Evolutionary conservation across 1,140 invertebrate genomes (phyloP), one percentile per base, ranked within the genome.

Genomic region (Monomorium pharaonis): DNA sequence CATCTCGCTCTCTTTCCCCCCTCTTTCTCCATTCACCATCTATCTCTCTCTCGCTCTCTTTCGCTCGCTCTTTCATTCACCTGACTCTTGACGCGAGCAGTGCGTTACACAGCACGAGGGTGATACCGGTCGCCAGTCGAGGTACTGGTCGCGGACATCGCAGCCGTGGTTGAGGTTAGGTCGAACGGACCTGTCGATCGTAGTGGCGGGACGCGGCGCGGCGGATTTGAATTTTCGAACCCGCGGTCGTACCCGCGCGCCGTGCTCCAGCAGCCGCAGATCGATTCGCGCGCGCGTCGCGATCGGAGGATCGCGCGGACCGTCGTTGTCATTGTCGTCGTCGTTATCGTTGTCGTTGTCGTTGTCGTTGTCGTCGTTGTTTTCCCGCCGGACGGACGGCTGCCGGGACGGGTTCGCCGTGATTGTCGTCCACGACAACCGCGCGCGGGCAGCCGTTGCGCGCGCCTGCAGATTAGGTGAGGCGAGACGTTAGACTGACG

Each of bases 381-480:
- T 77, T 74, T 85, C 70, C 44, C 24, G 44, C 72, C 42, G 56
- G 75, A 56, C 87, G 44, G 78, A 56, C 87, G 51, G 63, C 84
- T 76, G 91, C 87, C n/a, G n/a, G 85, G 9, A 21, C 86, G 86
- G 80, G 84, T 75, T 81, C 44, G 84, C 12, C 62, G 65, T 47
- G 18, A 5, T 69, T 44, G 63, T 80, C 47, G 58, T 69, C 37
- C 65, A 69, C 72, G 51, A 5, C 37, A 21, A 42, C n/a, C 18
- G 1, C 14, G 60, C 33, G 1, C 14, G 60, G 56, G 37, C 77
- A 69, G 54, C 44, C 65, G 72, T 77, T 65, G 86, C 88, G 88
- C 84, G 70, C 74, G 81, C 63, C 69, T 88, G 92, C 77, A 93
- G 93, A 93, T 94, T 94, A 94, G 94, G 93, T 93, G 84, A 67